Conservation (phyloP, 1,140 invertebrate species). For the Hypsibius dujardini region DNA sequence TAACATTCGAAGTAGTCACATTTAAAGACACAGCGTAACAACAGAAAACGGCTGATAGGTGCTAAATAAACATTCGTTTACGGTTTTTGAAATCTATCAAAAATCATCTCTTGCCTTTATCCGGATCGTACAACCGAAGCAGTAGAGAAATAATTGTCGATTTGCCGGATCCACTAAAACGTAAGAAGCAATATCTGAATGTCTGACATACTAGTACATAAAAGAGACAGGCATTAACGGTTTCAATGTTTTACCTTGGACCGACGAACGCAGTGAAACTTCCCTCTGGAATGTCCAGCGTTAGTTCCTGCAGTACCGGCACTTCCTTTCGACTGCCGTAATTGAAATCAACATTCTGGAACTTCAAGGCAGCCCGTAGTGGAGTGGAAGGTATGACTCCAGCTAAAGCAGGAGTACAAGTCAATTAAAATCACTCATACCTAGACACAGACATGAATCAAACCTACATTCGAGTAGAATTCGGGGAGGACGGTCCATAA, state of each 20-base stretch:
- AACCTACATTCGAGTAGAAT: not conserved
- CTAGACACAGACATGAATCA: not conserved
- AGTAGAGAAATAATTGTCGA: not conserved
- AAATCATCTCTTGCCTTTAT: not conserved
- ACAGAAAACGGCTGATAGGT: too few species aligned
- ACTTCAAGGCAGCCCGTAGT: not conserved
- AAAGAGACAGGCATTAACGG: not conserved
- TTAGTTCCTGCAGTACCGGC: not conserved
- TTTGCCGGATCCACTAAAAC: not conserved
- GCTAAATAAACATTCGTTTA: too few species aligned
- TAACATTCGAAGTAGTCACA: too few species aligned
- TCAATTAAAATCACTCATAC: not conserved
- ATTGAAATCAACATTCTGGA: not conserved
- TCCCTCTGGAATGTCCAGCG: not conserved
- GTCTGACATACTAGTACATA: not conserved
- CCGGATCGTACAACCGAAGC: slow-evolving; percentile 4
- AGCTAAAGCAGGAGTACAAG: not conserved
- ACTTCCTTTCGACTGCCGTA: not conserved
- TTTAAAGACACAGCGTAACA: too few species aligned
- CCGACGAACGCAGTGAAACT: not conserved
- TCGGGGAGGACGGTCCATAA: not conserved
- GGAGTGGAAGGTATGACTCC: not conserved
- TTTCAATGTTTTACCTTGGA: not conserved
- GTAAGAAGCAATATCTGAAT: not conserved
- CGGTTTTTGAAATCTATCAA: too few species aligned